Evolutionary conservation across 2,888 invertebrate genomes (phyloP).

Genomic region (Pandemis cinnamomeana): DNA sequence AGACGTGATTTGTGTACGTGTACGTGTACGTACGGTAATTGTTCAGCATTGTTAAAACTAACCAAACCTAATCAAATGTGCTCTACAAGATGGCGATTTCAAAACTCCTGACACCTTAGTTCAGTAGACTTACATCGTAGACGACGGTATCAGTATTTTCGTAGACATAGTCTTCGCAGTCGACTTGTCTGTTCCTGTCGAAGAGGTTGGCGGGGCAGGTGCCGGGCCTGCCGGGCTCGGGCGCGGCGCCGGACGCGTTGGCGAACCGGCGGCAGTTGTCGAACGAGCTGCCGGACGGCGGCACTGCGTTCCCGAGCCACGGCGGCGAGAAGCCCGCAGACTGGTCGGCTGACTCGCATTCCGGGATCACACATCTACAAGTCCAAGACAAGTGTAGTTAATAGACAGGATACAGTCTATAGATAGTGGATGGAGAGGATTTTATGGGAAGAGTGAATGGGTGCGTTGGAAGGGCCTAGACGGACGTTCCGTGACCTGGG

Average conservation of each 20-base stretch:
- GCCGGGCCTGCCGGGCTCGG: constrained; percentile 10
- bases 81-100: too few relatives aligned
- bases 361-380: constrained; percentile 42
- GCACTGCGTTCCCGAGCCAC: constrained; percentile 65
- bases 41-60: too few relatives aligned
- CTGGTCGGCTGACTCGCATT: constrained; percentile 45
- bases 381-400: not conserved
- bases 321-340: constrained; percentile 52
- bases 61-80: too few relatives aligned
- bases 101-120: too few relatives aligned
- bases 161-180: constrained; percentile 64
- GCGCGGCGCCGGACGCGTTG: constrained; percentile 2
- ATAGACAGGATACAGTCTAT: too few relatives aligned
- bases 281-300: constrained; percentile 49
- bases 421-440: too few relatives aligned
- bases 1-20: too few relatives aligned
- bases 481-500: too few relatives aligned
- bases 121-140: constrained; percentile 65
- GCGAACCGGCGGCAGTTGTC: constrained; percentile 63
- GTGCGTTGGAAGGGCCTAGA: too few relatives aligned
- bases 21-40: too few relatives aligned
- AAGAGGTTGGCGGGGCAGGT: constrained; percentile 65
- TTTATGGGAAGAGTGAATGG: too few relatives aligned
- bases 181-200: constrained; percentile 47
- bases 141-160: constrained; percentile 66